These are phyloP conservation scores for Gonioctena quinquepunctata DNA, from an alignment of 1,140 invertebrate species.

Conservation along the genomic window DNA sequence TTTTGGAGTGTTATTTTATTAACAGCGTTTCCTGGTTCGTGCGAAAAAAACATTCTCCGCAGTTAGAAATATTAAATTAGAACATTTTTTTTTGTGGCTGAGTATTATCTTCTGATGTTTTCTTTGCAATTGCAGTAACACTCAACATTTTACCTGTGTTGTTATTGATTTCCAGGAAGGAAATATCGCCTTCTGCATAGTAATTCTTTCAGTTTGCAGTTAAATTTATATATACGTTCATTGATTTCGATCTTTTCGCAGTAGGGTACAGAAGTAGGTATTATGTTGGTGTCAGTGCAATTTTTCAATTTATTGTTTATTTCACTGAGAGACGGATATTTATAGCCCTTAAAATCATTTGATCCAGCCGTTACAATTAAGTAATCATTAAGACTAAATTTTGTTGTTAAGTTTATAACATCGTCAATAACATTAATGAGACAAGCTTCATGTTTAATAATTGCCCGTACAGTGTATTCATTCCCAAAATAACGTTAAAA, in stretches of 20 bases:
- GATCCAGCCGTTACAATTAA: not conserved
- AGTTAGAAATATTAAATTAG: not conserved
- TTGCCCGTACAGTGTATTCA: not conserved
- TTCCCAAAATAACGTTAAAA: not conserved
- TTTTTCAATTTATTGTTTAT: not conserved
- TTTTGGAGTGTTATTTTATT: not conserved
- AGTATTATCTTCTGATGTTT: not conserved
- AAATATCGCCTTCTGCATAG: not conserved
- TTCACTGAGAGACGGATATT: not conserved
- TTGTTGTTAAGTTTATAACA: not conserved
- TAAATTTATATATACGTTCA: not conserved
- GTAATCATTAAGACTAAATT: not conserved
- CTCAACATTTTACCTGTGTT: not conserved
- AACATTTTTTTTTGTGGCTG: not conserved
- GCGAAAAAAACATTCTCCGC: not conserved
- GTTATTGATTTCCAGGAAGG: not conserved
- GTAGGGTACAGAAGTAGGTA: not conserved
- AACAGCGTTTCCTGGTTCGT: not conserved
- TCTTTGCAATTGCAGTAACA: not conserved
- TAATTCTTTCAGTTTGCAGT: not conserved
- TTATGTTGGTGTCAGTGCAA: not conserved
- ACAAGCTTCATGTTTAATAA: too few relatives aligned
- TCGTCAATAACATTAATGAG: not conserved
- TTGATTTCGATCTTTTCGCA: not conserved
- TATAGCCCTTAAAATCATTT: not conserved